Percentiles rank a stretch among this genome's conserved stretches.
Evolutionary conservation across 2,888 invertebrate genomes (phyloP).

Genomic region (Sarcophaga carnaria): DNA sequence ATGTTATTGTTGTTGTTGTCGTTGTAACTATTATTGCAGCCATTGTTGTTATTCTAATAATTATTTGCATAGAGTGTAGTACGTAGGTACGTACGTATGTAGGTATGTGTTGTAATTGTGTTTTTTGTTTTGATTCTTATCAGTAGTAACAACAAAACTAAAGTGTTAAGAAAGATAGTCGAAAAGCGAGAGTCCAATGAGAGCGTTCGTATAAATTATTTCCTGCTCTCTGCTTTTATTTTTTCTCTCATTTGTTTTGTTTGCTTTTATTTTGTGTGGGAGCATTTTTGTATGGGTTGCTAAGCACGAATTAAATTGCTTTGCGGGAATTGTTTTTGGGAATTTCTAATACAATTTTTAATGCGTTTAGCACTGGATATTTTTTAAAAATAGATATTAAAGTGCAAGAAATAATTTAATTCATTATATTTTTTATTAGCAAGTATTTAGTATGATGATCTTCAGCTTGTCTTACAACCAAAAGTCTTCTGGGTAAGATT

Average conservation of each 20-base stretch:
- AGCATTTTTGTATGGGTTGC: not conserved
- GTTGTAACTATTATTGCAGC: slow-evolving; percentile 31
- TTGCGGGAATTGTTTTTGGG: not conserved
- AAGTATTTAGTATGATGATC: no score
- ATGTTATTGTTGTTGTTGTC: slow-evolving; percentile 5
- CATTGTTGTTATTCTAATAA: slow-evolving; percentile 8
- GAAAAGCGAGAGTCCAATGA: not conserved
- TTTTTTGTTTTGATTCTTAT: slow-evolving; percentile 66
- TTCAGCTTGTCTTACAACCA: no score
- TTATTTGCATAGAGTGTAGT: slow-evolving; percentile 29
- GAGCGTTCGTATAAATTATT: not conserved
- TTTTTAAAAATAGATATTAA: no score
- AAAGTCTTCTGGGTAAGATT: no score
- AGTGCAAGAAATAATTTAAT: no score
- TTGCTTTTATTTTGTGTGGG: not conserved
- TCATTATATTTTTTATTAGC: no score
- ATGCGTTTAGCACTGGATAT: no score
- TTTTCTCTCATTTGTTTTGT: not conserved
- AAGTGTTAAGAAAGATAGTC: not conserved
- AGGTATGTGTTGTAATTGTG: slow-evolving; percentile 38
- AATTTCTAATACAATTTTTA: no score
- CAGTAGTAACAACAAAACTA: slow-evolving; percentile 35
- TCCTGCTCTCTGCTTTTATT: not conserved
- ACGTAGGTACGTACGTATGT: no score
- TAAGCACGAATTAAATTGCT: not conserved